Percentiles rank a stretch among this genome's conserved stretches.
Conservation (phyloP, 2,113 vertebrate genomes). For the Sorex fumeus region DNA sequence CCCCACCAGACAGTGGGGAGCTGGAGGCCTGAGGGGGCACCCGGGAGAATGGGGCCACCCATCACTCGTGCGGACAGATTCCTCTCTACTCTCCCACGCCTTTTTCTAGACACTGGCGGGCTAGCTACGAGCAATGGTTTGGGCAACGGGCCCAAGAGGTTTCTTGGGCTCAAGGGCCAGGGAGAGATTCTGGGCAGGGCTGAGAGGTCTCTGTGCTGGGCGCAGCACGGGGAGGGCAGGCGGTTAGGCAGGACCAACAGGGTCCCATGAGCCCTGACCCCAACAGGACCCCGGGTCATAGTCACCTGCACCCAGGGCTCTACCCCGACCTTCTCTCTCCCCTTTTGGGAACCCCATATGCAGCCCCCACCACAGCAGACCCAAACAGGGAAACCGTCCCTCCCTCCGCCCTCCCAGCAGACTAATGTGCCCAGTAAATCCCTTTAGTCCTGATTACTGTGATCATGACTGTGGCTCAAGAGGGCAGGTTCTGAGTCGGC, state of each 20-base stretch:
- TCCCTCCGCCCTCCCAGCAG: background rate
- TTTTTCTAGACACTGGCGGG: background rate
- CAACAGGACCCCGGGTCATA: background rate
- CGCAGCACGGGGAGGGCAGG: no score
- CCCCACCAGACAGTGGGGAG: background rate
- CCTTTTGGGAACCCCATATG: no score
- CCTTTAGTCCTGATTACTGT: conserved; percentile 14
- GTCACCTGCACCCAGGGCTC: background rate
- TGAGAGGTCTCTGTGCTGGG: background rate
- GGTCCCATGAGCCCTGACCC: background rate
- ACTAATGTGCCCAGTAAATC: background rate
- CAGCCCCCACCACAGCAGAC: background rate
- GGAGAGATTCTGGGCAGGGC: background rate
- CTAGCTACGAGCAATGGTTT: background rate
- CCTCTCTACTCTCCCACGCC: no score
- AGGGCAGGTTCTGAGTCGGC: background rate
- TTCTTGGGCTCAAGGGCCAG: background rate
- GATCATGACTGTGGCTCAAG: background rate
- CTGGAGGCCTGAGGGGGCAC: background rate
- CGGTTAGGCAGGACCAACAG: background rate
- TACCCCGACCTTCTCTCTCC: background rate
- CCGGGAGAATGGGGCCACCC: background rate
- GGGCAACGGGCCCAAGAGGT: background rate
- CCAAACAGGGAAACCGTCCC: background rate
- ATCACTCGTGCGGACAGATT: background rate